A percentile compares a stretch with the other conserved stretches of the same genome.
phyloP scores from a whole-genome alignment of 1,140 invertebrate species.

The Drosophila ficusphila region DNA sequence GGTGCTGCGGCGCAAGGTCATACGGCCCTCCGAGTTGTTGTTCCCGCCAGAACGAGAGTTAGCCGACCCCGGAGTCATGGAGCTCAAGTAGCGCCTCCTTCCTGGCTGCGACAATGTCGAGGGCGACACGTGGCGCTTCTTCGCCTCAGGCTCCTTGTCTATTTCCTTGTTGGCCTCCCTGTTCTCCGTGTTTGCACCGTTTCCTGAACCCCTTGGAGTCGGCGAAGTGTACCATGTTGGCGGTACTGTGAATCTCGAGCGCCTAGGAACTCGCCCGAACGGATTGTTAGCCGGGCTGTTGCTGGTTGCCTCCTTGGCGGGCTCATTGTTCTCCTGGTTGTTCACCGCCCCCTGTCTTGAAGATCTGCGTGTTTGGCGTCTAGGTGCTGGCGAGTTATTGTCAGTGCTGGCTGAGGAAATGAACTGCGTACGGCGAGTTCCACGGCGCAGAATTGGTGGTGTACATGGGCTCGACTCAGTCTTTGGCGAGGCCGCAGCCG shows the following conservation, averaged over 20 bases:
- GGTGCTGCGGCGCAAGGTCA: background rate
- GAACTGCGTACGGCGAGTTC: no score
- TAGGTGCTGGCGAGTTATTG: no score
- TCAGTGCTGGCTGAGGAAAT: no score
- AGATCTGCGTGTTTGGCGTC: background rate
- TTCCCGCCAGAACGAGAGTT: background rate
- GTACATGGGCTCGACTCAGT: background rate
- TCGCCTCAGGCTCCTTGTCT: background rate
- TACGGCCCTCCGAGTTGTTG: no score
- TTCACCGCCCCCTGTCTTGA: no score
- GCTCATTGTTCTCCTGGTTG: background rate
- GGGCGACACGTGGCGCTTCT: background rate
- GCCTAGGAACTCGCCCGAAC: no score
- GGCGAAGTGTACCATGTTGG: no score
- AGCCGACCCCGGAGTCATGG: background rate
- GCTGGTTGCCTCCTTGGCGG: background rate
- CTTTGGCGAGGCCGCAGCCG: no score
- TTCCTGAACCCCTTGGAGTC: no score
- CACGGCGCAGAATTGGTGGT: no score
- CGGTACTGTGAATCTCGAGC: background rate
- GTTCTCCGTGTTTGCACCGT: no score
- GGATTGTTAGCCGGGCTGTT: no score
- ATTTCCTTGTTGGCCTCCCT: background rate
- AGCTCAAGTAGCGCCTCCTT: background rate
- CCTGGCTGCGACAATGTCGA: background rate